Conservation (phyloP, 2,888 invertebrate genomes). For the Caenorhabditis doughertyi region DNA sequence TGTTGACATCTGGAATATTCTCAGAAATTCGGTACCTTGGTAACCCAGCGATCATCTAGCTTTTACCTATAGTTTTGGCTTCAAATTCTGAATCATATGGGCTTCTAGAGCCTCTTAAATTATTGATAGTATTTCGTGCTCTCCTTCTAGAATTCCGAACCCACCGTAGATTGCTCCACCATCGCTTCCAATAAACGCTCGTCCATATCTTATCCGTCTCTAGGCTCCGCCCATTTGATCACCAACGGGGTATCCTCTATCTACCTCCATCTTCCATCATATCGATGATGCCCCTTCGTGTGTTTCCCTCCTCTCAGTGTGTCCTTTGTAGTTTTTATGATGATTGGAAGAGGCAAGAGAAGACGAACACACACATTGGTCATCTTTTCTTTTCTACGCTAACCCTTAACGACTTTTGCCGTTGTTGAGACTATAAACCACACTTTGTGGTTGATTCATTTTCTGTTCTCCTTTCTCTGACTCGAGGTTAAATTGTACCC, state of each 20-base stretch:
- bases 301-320: background rate
- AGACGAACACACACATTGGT: conserved; percentile 10
- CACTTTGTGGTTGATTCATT: background rate
- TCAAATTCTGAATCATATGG: too few species aligned
- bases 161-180: background rate
- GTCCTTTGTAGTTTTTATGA: conserved; percentile 35
- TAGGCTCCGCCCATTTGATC: background rate
- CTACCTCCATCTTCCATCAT: background rate
- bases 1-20: too few species aligned
- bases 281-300: background rate
- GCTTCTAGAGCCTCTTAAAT: too few species aligned
- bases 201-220: background rate
- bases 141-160: too few species aligned
- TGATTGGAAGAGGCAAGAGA: conserved; percentile 2
- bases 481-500: background rate
- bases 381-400: background rate
- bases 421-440: conserved; percentile 18
- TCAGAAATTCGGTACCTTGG: too few species aligned
- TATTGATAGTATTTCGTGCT: too few species aligned
- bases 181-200: background rate
- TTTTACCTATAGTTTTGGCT: too few species aligned
- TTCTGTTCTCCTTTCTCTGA: background rate
- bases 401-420: background rate
- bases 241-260: background rate
- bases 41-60: too few species aligned